Percentiles rank a stretch among this genome's conserved stretches.
Conservation (phyloP, 2,113 vertebrate genomes). For the Chionodraco myersi region DNA sequence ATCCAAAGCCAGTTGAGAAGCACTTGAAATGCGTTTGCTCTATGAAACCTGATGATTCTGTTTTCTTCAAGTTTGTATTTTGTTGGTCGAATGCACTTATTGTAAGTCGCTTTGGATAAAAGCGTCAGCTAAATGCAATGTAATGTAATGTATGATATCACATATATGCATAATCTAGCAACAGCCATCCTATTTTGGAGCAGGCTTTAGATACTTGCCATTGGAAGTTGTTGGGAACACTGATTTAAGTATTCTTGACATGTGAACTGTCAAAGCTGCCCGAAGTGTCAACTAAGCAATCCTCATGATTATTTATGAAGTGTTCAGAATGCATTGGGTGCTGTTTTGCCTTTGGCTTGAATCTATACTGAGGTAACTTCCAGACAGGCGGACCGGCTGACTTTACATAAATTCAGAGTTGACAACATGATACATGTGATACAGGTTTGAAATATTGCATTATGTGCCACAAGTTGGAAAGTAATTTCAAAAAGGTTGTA, state of each 20-base stretch:
- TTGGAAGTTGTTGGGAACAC: neutral
- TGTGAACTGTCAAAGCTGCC: conserved; percentile 1
- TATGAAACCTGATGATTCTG: no score
- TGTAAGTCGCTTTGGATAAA: no score
- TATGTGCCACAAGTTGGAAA: neutral
- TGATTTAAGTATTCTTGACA: neutral
- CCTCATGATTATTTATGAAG: conserved; percentile 33
- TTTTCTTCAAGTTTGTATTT: no score
- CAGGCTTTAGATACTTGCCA: neutral
- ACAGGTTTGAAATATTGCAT: neutral
- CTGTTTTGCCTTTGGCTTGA: conserved; percentile 42
- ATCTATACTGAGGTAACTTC: conserved; percentile 23
- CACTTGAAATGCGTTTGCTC: no score
- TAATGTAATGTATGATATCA: neutral
- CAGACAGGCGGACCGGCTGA: conserved; percentile 24
- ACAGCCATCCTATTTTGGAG: neutral
- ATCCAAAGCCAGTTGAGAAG: no score
- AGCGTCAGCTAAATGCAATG: no score
- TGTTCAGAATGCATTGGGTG: neutral
- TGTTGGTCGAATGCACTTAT: no score
- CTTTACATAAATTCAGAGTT: conserved; percentile 11
- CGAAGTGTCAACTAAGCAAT: neutral
- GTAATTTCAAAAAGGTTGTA: neutral
- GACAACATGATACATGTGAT: neutral
- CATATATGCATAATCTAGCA: neutral